A percentile compares a stretch with the other conserved stretches of the same genome.
Evolutionary conservation across 2,797 vertebrate species (phyloP).

Genomic region (Rhinichthys osculus): DNA sequence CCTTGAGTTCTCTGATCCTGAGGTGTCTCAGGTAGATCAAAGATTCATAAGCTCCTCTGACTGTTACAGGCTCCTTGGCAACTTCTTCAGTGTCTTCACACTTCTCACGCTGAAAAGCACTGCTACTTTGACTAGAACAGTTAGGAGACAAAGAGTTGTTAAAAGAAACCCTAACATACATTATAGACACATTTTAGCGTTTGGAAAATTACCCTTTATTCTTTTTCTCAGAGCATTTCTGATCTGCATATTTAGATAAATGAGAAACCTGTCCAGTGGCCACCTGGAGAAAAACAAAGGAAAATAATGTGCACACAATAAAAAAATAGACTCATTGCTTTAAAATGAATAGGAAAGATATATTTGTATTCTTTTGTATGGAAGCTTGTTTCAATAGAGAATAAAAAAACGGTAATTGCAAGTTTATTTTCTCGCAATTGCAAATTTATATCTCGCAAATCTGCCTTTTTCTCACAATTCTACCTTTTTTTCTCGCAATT

Average conservation of each 20-base stretch:
- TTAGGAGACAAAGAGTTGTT: background rate
- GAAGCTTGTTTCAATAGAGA: background rate
- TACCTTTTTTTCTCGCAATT: background rate
- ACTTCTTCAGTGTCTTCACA: conserved; percentile 66
- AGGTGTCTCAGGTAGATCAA: conserved; percentile 76
- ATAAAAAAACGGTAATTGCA: background rate
- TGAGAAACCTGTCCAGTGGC: background rate
- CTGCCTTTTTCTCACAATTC: background rate
- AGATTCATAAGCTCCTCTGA: conserved; percentile 75
- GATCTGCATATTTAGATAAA: conserved; percentile 12
- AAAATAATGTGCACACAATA: background rate
- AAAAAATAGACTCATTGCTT: background rate
- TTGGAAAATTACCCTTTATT: conserved; percentile 26
- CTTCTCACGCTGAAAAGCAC: conserved; percentile 71
- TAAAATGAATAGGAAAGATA: background rate
- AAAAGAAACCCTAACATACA: background rate
- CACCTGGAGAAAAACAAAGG: conserved; percentile 14
- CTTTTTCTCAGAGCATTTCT: conserved; percentile 9
- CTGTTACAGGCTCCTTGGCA: conserved; percentile 56
- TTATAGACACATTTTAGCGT: background rate
- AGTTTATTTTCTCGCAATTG: background rate
- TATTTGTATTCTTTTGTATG: background rate
- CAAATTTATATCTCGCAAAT: background rate
- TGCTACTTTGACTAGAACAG: conserved; percentile 64
- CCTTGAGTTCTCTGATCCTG: conserved; percentile 79